Base-by-base conservation (phyloP, 2,113 vertebrate genomes). In the Origma solitaria region DNA sequence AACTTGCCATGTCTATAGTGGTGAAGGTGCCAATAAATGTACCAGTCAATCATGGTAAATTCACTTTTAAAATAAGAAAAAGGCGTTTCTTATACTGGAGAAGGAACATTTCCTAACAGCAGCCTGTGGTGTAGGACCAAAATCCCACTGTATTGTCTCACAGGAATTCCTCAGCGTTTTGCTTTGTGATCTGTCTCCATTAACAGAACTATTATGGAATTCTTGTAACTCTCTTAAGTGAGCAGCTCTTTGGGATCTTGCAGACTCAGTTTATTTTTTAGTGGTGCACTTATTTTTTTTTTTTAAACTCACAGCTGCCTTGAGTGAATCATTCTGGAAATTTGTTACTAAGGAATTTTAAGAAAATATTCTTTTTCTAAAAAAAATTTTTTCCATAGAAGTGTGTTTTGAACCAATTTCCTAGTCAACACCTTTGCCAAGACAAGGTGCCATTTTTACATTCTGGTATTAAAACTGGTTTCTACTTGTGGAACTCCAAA, bases 221-320 rank as follows among this genome's bases (percentile, higher is more conserved):
- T 86, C 81, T 60, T 87, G 38, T 86, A 71, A 82, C 73, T 89
- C 79, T 91, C 92, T 22, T 11, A 88, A 86, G 91, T 38, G 56
- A 95, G 82, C 91, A 83, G 95, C 85, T 96, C 94, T 96, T 95
- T 76, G 87, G 95, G 60, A 76, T 83, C 95, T 80, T 80, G 70
- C 82, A 92, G 91, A 69, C 87, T 72, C 35, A 2, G 33, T 88
- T 90, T 56, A 49, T 37, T 90, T 96, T 96, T 69, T 56, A 92
- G 95, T 94, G 93, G 49, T 90, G 69, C 61, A 54, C 53, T 92
- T 90, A 5, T 84, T 81, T 44, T 44, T 70, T 68, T 45, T 53
- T 93, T 92, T 76, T 56, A 40, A 83, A 94, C 81, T 96, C 85
- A 49, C 83, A 87, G 83, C 89, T 94, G 95, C 95, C 82, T 95